A percentile compares a stretch with the other conserved stretches of the same genome.
phyloP scores from a whole-genome alignment of 2,113 vertebrate species.

The Diadophis punctatus region DNA sequence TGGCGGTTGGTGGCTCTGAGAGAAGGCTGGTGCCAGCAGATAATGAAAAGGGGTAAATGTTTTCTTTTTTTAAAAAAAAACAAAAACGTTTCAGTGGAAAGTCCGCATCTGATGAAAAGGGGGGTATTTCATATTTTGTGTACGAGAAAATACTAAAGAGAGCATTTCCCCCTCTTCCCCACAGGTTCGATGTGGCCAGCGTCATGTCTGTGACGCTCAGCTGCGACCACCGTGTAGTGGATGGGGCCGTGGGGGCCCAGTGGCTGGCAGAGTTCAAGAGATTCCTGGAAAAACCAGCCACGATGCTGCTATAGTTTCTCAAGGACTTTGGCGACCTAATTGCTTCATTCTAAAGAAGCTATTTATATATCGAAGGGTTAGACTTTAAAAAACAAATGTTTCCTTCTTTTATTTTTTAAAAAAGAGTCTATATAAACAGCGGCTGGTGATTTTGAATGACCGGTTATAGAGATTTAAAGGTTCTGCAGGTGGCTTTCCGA shows the following conservation, averaged over 20 bases:
- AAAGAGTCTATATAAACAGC: slow-evolving; percentile 46
- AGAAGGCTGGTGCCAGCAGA: slow-evolving; percentile 88
- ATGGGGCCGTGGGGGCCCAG: slow-evolving; percentile 91
- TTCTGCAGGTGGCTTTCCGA: slow-evolving; percentile 67
- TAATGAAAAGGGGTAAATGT: slow-evolving; percentile 90
- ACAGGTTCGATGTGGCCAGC: slow-evolving; percentile 88
- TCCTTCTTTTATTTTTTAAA: slow-evolving; percentile 64
- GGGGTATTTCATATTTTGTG: neutral
- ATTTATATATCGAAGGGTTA: slow-evolving; percentile 67
- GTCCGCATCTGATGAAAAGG: neutral
- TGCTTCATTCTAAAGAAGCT: slow-evolving; percentile 65
- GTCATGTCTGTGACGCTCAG: slow-evolving; percentile 96
- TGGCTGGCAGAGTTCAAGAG: slow-evolving; percentile 94
- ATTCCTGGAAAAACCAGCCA: slow-evolving; percentile 88
- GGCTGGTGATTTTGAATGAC: slow-evolving; percentile 65
- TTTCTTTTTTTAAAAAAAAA: neutral
- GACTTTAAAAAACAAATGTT: slow-evolving; percentile 62
- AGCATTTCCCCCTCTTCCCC: neutral
- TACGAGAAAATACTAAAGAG: neutral
- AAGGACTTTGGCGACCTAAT: slow-evolving; percentile 52
- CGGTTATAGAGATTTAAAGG: slow-evolving; percentile 62
- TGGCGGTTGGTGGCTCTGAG: slow-evolving; percentile 90
- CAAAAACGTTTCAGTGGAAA: neutral
- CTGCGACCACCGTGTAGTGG: slow-evolving; percentile 92
- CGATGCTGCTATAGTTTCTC: slow-evolving; percentile 84